Percentiles rank a stretch among this genome's conserved stretches.
Conservation (phyloP, 2,888 invertebrate genomes). For the Drosophila gaucha region DNA sequence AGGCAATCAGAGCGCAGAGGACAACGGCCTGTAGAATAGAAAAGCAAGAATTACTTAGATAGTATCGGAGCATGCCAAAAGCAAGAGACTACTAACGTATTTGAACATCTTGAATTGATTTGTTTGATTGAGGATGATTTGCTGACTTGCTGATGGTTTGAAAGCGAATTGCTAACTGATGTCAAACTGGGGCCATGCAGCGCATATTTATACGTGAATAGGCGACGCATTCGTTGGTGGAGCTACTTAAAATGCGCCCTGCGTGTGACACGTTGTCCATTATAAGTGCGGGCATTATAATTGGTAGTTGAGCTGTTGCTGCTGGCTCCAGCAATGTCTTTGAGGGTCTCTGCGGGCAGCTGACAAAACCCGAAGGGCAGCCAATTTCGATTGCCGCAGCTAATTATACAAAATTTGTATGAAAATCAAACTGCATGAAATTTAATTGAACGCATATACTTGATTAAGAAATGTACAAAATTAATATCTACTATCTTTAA, state of each 20-base stretch:
- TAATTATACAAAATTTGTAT: slow-evolving; percentile 46
- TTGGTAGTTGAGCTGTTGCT: slow-evolving; percentile 40
- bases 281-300: slow-evolving; percentile 65
- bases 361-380: slow-evolving; percentile 72
- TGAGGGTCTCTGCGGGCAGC: slow-evolving; percentile 41
- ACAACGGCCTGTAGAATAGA: slow-evolving; percentile 62
- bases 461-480: slow-evolving; percentile 17
- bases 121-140: slow-evolving; percentile 19
- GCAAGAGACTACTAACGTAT: slow-evolving; percentile 60
- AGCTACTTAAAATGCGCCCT: slow-evolving; percentile 58
- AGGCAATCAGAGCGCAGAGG: slow-evolving; percentile 72
- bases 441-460: slow-evolving; percentile 10
- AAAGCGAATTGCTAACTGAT: slow-evolving; percentile 62
- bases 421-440: slow-evolving; percentile 23
- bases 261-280: slow-evolving; percentile 46
- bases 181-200: slow-evolving; percentile 32
- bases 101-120: slow-evolving; percentile 65
- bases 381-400: slow-evolving; percentile 45
- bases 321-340: slow-evolving; percentile 48
- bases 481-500: not conserved
- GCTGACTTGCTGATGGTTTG: slow-evolving; percentile 25
- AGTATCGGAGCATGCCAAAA: not conserved
- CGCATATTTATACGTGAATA: slow-evolving; percentile 63
- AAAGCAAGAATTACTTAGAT: slow-evolving; percentile 7
- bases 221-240: not conserved